A percentile compares a stretch with the other conserved stretches of the same genome.
phyloP scores from a whole-genome alignment of 1,140 invertebrate genomes.

The Fragariocoptes setiger region DNA sequence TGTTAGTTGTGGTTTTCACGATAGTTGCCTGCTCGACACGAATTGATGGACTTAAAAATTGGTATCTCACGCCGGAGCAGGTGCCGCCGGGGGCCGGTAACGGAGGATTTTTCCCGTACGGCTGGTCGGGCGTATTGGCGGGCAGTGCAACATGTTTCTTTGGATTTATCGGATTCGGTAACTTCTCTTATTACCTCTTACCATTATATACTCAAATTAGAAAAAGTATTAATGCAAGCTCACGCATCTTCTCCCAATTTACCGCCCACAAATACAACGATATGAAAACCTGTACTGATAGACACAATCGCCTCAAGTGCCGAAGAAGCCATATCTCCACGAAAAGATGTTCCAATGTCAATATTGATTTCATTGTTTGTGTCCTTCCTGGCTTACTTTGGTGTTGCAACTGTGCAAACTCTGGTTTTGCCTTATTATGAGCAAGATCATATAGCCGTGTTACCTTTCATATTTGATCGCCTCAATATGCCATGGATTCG shows the following conservation, averaged over 20 bases:
- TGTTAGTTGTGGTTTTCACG: neutral
- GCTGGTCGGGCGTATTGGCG: constrained; percentile 6
- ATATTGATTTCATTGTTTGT: constrained; percentile 37
- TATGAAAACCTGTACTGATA: no score
- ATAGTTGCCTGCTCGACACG: constrained; percentile 1
- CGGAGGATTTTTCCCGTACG: constrained; percentile 9
- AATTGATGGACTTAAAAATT: neutral
- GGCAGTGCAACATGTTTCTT: constrained; percentile 10
- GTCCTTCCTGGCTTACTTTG: constrained; percentile 28
- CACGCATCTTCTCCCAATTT: no score
- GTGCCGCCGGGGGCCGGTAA: neutral
- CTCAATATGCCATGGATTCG: constrained; percentile 31
- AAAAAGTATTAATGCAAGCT: no score
- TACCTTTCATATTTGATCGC: constrained; percentile 45
- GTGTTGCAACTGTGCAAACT: constrained; percentile 46
- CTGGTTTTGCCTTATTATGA: constrained; percentile 42
- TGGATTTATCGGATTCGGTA: constrained; percentile 9
- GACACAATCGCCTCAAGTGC: constrained; percentile 21
- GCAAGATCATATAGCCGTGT: constrained; percentile 37
- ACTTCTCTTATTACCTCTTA: no score
- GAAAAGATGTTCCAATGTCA: constrained; percentile 19
- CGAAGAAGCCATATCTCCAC: constrained; percentile 1
- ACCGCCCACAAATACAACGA: no score
- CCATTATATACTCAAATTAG: no score
- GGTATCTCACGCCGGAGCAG: neutral